Conservation (phyloP, 2,113 vertebrate genomes). For the Cyphotilapia sp. region DNA sequence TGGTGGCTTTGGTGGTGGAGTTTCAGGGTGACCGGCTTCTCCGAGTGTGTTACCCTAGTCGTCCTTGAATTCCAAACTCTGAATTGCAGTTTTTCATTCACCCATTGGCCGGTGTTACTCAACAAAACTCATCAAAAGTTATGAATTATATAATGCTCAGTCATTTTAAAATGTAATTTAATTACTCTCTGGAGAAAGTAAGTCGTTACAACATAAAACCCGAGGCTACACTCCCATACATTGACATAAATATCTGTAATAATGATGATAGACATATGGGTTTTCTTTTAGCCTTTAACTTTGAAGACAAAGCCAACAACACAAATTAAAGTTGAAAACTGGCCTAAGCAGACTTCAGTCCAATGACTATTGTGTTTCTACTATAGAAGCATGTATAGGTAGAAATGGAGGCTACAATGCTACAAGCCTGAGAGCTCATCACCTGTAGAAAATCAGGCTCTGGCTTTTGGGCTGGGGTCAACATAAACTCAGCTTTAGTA, state of each 20-base stretch:
- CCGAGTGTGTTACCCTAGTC: background rate
- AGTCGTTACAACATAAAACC: background rate
- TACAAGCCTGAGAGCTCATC: background rate
- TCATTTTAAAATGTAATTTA: background rate
- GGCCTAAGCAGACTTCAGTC: background rate
- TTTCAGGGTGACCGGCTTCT: background rate
- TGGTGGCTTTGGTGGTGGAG: background rate
- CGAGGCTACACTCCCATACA: rapidly evolving
- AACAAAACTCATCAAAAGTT: background rate
- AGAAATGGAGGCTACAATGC: background rate
- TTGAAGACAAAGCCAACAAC: background rate
- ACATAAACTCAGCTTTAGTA: background rate
- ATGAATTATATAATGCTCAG: background rate
- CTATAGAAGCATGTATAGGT: background rate
- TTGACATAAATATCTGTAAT: background rate
- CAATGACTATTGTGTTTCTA: background rate
- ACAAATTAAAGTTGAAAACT: background rate
- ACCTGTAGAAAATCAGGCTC: background rate
- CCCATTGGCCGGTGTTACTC: background rate
- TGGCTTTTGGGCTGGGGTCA: background rate
- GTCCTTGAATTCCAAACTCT: background rate
- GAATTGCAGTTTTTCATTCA: background rate
- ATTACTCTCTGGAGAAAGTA: background rate
- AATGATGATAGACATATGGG: background rate
- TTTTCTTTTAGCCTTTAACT: background rate